A percentile compares a stretch with the other conserved stretches of the same genome.
phyloP scores from a whole-genome alignment of 2,888 invertebrate species.

The Myathropa florea region DNA sequence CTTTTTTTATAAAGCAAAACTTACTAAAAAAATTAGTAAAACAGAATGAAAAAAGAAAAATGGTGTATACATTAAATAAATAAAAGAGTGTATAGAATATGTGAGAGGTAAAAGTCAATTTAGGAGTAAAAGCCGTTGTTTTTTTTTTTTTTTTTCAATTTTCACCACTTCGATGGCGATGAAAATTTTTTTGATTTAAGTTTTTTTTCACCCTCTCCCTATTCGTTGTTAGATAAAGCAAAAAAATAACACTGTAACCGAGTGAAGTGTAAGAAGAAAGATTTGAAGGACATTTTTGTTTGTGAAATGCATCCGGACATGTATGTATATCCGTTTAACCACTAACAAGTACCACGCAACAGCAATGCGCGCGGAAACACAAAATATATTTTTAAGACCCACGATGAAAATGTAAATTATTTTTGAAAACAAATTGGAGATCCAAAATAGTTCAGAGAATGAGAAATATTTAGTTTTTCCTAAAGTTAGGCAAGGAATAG shows the following conservation, averaged over 20 bases:
- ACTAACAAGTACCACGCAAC: background rate
- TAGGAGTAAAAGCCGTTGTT: slow-evolving; percentile 1
- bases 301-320: slow-evolving; percentile 33
- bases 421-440: background rate
- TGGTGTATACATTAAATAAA: background rate
- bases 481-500: slow-evolving; percentile 14
- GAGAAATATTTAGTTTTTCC: background rate
- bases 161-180: background rate
- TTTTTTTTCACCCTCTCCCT: slow-evolving; percentile 1
- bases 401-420: background rate
- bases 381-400: background rate
- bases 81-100: slow-evolving; percentile 13
- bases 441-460: background rate
- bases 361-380: too few species aligned
- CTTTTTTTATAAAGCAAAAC: slow-evolving; percentile 20
- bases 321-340: slow-evolving; percentile 1
- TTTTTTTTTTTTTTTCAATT: background rate
- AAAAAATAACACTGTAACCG: background rate
- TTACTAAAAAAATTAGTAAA: slow-evolving; percentile 58
- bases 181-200: slow-evolving; percentile 23
- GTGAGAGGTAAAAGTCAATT: slow-evolving; percentile 50
- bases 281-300: slow-evolving; percentile 29
- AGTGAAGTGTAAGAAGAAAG: background rate
- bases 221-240: background rate
- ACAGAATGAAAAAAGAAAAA: slow-evolving; percentile 21